Evolutionary conservation across 2,797 vertebrate species (phyloP), one percentile per base, ranked within the genome.

Genomic region (Spinus pinus): DNA sequence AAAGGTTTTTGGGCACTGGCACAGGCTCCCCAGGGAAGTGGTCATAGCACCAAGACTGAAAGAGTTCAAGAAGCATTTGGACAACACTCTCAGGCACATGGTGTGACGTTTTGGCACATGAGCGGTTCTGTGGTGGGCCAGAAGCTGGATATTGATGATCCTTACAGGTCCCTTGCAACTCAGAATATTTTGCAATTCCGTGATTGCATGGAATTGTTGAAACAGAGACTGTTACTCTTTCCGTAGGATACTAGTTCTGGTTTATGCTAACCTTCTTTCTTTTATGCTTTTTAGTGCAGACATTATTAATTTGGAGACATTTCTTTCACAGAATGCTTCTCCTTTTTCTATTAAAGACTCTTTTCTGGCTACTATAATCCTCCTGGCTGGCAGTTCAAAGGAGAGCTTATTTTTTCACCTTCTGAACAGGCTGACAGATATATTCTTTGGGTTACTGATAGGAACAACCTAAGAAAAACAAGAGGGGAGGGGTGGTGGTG

Each of bases 401-500:
- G 44, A 64, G 19, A 74, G 13, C 13, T 80, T 73, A 37, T 82
- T 85, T 85, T 87, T 41, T 71, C 67, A 10, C 30, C 46, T 81
- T 54, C 54, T 74, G 13, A 81, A 31, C 3, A 8, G 4, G 19
- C 12, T 83, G 69, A 57, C 42, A 66, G 61, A 28, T 64, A 20
- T 10, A 49, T 77, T 17, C 14, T 83, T 71, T 1, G 5, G 23
- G 28, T 54, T 64, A 58, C 51, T 78, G 35, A 6, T 33, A 47
- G 27, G 27, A 83, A 61, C 42, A 57, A 21, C 23, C 12, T 33
- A 46, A 51, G 39, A 88, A 65, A 78, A 88, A 41, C 8, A 37
- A 41, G 46, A n/a, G 7, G 6, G 2, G 1, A 24, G 2, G 5
- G 1, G 6, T 54, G 7, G 9, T 27, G 21, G 2, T 85, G 37